Base-by-base conservation (phyloP, 2,888 invertebrate species). In the Andrena flavipes region DNA sequence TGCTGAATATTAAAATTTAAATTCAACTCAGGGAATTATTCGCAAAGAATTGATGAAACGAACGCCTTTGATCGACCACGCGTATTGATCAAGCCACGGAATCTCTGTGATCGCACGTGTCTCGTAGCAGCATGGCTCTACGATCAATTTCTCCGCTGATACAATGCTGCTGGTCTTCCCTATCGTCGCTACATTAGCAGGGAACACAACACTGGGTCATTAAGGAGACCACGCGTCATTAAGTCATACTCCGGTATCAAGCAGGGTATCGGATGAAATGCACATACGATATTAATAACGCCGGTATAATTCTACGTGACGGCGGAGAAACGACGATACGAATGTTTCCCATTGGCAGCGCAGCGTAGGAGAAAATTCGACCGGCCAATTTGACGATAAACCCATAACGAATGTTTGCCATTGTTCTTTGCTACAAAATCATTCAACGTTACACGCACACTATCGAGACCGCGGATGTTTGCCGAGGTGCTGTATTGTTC, bases 141-240 rank as follows among this genome's bases (percentile, higher is more conserved):
- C 80, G 62, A 82, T 84, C 84, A 84, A 87, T 87, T 84, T 79
- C 78, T 79, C 76, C 33, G 29, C 33, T 29, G 64, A 59, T 30
- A 80, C 65, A 77, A 79, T 69, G 59, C 74, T 67, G 49, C 56
- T 60, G 68, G 60, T 69, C 76, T 86, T 86, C 79, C 69, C 68
- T 56, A 62, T 75, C 70, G 76, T 68, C 71, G 74, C 67, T 80
- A 73, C 78, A 76, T 81, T 72, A 75, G 69, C 76, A 60, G 78
- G 68, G 76, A 85, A 85, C 76, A 80, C 80, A 80, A 88, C 76
- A 79, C 78, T 65, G 62, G 54, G 75, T 80, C 85, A 88, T 85
- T 88, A 85, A 77, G 70, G 79, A 79, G 74, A 67, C 81, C 69
- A 72, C 67, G 60, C 78, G 79, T 84, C 87, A 79, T 87, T 86